A percentile compares a stretch with the other conserved stretches of the same genome.
These are phyloP conservation scores for Drosophila koepferae DNA, from an alignment of 2,888 invertebrate species.

Conservation along the genomic window DNA sequence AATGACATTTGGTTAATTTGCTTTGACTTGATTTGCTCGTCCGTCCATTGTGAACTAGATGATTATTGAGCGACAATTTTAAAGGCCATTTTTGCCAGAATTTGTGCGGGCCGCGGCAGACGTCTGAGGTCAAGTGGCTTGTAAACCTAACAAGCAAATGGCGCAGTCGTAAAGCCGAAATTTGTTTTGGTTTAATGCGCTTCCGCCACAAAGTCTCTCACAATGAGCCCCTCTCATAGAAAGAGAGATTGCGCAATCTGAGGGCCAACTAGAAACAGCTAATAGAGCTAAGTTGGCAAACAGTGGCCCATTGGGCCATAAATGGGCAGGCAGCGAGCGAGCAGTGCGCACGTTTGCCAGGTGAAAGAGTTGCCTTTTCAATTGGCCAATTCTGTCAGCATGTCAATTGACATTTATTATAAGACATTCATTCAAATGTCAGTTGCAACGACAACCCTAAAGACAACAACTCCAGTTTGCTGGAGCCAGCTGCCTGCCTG, in stretches of 20 bases:
- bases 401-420: constrained; percentile 72
- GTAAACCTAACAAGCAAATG: constrained; percentile 68
- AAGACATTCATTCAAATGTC: constrained; percentile 59
- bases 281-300: not conserved
- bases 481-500: constrained; percentile 1
- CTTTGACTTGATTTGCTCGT: not conserved
- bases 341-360: constrained; percentile 27
- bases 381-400: constrained; percentile 53
- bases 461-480: constrained; percentile 27
- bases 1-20: constrained; percentile 26
- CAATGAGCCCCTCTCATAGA: not conserved
- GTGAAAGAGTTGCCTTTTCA: constrained; percentile 55
- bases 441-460: constrained; percentile 31
- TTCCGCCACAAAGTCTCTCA: constrained; percentile 35
- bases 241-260: constrained; percentile 43
- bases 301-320: constrained; percentile 24
- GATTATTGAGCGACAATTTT: constrained; percentile 33
- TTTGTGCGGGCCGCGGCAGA: constrained; percentile 45
- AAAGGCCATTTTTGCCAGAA: constrained; percentile 50
- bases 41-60: constrained; percentile 2
- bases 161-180: constrained; percentile 55
- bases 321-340: constrained; percentile 22
- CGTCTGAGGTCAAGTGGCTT: constrained; percentile 70
- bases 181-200: constrained; percentile 49
- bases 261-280: constrained; percentile 25